Base-by-base conservation (phyloP, 30 jellyfish, hydroid and myxozoan species). In the Aurelia aurita region DNA sequence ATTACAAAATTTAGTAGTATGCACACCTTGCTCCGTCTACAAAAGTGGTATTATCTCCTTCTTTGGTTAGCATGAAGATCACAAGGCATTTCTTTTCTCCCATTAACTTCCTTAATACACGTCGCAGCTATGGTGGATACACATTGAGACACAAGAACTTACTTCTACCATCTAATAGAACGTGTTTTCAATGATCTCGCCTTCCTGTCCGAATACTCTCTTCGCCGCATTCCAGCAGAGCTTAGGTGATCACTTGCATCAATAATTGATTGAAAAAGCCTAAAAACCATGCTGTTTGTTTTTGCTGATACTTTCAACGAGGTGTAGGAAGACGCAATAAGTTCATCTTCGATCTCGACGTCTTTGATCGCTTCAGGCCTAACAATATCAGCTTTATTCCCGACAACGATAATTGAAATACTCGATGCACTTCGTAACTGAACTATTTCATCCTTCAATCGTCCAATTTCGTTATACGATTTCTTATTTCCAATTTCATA, bases 391-490 rank as follows among this genome's bases (percentile, higher is more conserved):
- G 45, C 7, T 54, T 89, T 89, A 23, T 86, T 89, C 16, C 90
- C 97, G 34, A 78, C 86, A 18, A 89, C 51, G 6, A 80, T 74
- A 21, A 89, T 71, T 13, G 75, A 59, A 3, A 51, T 58, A 21
- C 45, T 60, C n/a, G 62, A 18, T 6, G 35, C 87, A 14, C 60
- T 76, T 60, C 46, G 61, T 63, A 62, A 57, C 66, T 80, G 80
- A 47, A 32, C 77, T 3, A 89, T 89, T 57, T 89, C 97, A 10
- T 89, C 86, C 58, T 72, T 79, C 67, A 89, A 72, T 58, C 93
- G 35, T 7, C 51, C 85, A 13, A 80, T 63, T 65, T 80, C 97
- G 18, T 61, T 34, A 20, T 71, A 89, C 45, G 92, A 78, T 72
- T 89, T 80, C 39, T 57, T 35, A 59, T 80, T 80, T 9, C 90